Conservation (phyloP, 2,797 vertebrate species). For the Discoglossus pictus region DNA sequence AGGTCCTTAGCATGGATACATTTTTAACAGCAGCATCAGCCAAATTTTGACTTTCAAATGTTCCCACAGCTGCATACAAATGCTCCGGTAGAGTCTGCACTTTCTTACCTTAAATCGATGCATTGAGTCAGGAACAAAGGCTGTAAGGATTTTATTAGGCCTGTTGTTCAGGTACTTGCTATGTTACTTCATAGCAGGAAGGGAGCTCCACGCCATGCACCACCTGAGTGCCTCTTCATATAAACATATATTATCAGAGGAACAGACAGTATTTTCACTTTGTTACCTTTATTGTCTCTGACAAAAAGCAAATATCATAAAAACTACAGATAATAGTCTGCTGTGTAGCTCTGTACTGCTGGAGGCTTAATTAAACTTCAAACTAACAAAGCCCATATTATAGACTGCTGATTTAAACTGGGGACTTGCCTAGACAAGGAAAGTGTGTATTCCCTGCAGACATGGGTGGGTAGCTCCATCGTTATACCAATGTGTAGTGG, state of each 20-base stretch:
- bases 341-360: background rate
- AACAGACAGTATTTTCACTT: background rate
- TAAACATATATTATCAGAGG: no score
- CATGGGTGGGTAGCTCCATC: no score
- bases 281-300: background rate
- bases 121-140: background rate
- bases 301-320: conserved; percentile 2
- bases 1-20: no score
- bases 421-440: conserved; percentile 6
- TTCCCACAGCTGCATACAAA: background rate
- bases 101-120: conserved; percentile 3
- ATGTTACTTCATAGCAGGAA: conserved; percentile 14
- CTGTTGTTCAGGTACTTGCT: background rate
- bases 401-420: background rate
- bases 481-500: no score
- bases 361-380: background rate
- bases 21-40: no score
- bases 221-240: background rate
- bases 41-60: background rate
- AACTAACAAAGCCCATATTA: conserved; percentile 2
- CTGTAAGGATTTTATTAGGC: background rate
- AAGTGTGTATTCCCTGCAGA: background rate
- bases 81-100: background rate
- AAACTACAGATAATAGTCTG: background rate
- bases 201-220: background rate